Evolutionary conservation across 2,888 invertebrate species (phyloP).

Genomic region (Hemithea aestivaria): DNA sequence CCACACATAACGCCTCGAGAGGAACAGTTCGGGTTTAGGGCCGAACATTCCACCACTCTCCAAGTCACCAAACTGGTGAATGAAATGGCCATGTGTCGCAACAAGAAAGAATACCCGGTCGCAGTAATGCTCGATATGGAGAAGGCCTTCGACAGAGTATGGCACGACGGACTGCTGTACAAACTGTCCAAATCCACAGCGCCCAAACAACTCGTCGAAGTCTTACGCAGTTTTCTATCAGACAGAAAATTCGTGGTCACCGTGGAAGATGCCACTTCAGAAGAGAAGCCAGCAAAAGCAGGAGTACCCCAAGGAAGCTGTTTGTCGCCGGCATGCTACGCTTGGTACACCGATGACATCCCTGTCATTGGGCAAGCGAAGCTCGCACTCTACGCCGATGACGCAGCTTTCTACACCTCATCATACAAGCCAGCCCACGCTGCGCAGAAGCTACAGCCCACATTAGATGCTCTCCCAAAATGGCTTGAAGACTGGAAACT

Average conservation of each 20-base stretch:
- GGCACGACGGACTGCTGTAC: slow-evolving; percentile 33
- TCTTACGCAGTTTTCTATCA: slow-evolving; percentile 22
- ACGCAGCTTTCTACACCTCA: slow-evolving; percentile 6
- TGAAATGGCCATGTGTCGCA: slow-evolving; percentile 13
- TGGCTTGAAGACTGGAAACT: too few relatives aligned
- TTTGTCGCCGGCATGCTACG: slow-evolving; percentile 22
- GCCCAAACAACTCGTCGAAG: slow-evolving; percentile 14
- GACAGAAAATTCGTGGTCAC: not conserved
- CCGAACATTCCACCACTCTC: slow-evolving; percentile 28
- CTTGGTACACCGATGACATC: slow-evolving; percentile 21
- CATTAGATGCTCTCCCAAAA: not conserved
- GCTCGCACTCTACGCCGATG: slow-evolving; percentile 27
- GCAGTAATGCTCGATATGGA: slow-evolving; percentile 31
- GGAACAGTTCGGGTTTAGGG: slow-evolving; percentile 26
- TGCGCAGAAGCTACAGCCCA: slow-evolving; percentile 1
- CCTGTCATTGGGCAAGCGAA: slow-evolving; percentile 8
- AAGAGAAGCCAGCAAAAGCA: not conserved
- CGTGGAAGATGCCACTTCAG: not conserved
- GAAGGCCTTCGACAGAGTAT: slow-evolving; percentile 31
- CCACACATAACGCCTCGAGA: slow-evolving; percentile 9
- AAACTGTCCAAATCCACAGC: slow-evolving; percentile 20
- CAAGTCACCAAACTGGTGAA: slow-evolving; percentile 31
- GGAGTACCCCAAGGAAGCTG: slow-evolving; percentile 10
- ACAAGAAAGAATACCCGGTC: slow-evolving; percentile 18
- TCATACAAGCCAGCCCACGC: slow-evolving; percentile 2